Conservation (phyloP, 2,113 vertebrate species). For the Tursiops truncatus region DNA sequence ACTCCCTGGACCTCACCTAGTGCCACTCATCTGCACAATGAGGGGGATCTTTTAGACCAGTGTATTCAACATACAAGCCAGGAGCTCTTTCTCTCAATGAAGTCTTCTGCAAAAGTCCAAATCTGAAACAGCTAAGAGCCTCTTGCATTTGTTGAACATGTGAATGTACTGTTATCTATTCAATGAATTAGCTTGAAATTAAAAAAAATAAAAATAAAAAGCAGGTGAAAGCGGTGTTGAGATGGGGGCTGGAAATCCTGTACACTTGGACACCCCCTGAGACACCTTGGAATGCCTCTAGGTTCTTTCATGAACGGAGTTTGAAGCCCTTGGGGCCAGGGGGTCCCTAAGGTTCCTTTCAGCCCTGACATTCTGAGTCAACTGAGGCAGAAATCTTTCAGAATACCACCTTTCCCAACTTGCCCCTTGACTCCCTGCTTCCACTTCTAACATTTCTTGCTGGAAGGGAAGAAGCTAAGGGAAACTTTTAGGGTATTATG, state of each 20-base stretch:
- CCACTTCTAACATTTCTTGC: neutral
- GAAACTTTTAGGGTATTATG: rapidly evolving
- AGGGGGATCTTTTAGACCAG: neutral
- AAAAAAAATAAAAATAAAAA: neutral
- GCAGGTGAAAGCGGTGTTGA: neutral
- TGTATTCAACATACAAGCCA: neutral
- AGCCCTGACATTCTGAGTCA: neutral
- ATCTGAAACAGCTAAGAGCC: neutral
- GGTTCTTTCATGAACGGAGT: neutral
- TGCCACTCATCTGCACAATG: neutral
- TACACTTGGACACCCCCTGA: neutral
- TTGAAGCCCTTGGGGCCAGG: neutral
- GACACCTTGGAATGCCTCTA: neutral
- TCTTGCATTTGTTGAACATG: neutral
- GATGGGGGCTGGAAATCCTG: neutral
- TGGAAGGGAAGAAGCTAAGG: neutral
- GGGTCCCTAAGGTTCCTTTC: neutral
- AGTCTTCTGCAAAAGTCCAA: neutral
- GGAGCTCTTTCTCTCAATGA: neutral
- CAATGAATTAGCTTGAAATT: neutral
- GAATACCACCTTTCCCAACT: neutral
- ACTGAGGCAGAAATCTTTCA: neutral
- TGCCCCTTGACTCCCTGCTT: neutral
- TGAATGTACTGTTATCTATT: neutral
- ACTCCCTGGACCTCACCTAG: neutral